Evolutionary conservation across 2,113 vertebrate species (phyloP), one percentile per base, ranked within the genome.

Genomic region (Phodopus roborovskii): DNA sequence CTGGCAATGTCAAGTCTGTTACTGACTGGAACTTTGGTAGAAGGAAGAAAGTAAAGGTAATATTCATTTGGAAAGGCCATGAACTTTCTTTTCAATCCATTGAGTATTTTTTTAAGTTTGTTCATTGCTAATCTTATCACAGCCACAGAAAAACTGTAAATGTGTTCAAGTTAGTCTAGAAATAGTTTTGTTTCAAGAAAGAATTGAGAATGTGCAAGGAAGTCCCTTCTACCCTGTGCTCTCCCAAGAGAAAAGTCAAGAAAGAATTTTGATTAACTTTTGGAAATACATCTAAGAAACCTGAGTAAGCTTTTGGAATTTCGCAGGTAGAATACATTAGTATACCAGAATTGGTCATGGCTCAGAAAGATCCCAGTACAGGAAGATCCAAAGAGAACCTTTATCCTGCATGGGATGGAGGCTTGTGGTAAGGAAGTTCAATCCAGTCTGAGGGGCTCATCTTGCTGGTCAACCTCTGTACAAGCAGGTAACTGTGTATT

Each of bases 1-100:
- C 81, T 97, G 88, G 39, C 94, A 96, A 96, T 98, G 36, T 97
- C 95, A 42, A 96, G 92, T n/a, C 98, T 98, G n/a, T 94, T 98
- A 85, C 87, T 98, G 94, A 86, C 70, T 77, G 50, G n/a, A 94
- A 58, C 82, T 94, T 96, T 12, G 90, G 66, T 6, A 71, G 95
- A 88, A 92, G 73, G 33, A n/a, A 64, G 79, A 56, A 91, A 73
- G 48, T 62, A 28, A 77, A 48, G 30, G 13, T 53, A 26, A 91
- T 62, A 33, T 83, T 92, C 56, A 94, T 56, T 74, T 74, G 48
- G 66, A 58, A 93, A 94, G 11, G 30, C 17, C 50, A 86, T 28
- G 60, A 42, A 60, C 11, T 82, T 81, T 53, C 58, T 45, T 88
- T 91, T 64, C 33, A 45, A 53, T 85, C 24, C 36, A 62, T 45